Percentiles rank a stretch among this genome's conserved stretches.
phyloP scores from a whole-genome alignment of 1,140 invertebrate genomes.

The Diploscapter pachys region DNA sequence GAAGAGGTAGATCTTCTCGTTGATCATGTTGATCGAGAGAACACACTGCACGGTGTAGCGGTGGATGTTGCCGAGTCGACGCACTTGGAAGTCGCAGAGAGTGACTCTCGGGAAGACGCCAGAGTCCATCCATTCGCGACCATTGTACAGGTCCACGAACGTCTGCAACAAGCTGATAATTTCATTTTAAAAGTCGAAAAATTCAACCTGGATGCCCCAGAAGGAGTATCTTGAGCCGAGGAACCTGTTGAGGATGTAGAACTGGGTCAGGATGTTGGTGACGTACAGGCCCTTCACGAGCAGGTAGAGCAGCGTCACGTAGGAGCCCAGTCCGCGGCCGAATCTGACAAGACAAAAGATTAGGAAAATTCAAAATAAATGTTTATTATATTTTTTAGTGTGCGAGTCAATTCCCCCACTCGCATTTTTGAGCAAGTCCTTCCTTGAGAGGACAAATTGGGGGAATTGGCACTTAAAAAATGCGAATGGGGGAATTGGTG shows the following conservation, averaged over 20 bases:
- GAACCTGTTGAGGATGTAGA: slow-evolving; percentile 63
- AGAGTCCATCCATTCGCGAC: slow-evolving; percentile 51
- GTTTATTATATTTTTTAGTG: too few species aligned
- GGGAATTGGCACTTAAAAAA: too few species aligned
- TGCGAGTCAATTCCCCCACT: too few species aligned
- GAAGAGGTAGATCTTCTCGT: slow-evolving; percentile 58
- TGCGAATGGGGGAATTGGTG: too few species aligned
- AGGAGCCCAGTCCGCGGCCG: slow-evolving; percentile 62
- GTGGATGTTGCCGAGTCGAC: slow-evolving; percentile 60
- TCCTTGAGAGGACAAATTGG: too few species aligned
- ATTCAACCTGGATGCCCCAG: slow-evolving; percentile 53
- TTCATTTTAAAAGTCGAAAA: background rate
- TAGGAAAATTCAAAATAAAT: background rate
- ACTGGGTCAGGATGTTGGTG: slow-evolving; percentile 62
- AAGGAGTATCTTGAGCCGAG: slow-evolving; percentile 62
- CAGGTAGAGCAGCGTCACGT: slow-evolving; percentile 63
- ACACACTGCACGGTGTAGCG: slow-evolving; percentile 60
- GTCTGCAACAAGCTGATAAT: slow-evolving; percentile 13
- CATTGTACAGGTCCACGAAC: slow-evolving; percentile 44
- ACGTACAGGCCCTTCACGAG: slow-evolving; percentile 62
- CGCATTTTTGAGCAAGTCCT: too few species aligned
- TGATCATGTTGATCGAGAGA: slow-evolving; percentile 60
- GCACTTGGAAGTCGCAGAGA: slow-evolving; percentile 59
- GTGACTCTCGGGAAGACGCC: slow-evolving; percentile 61
- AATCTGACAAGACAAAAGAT: slow-evolving; percentile 21